Evolutionary conservation across 2,888 invertebrate species (phyloP), one percentile per base, ranked within the genome.

Genomic region (Prosapia bicincta): DNA sequence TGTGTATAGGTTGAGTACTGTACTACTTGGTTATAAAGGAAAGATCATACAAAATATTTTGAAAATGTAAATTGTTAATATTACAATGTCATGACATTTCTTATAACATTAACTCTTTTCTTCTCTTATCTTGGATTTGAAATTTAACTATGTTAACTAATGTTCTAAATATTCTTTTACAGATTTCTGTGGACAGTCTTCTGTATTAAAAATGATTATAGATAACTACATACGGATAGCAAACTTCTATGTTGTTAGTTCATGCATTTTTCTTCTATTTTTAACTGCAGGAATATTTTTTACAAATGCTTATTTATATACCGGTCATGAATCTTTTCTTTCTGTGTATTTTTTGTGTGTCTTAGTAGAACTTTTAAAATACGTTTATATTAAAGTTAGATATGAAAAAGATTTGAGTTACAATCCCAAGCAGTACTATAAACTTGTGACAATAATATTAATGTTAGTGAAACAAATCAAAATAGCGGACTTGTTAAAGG

Each of bases 301-400:
- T 81, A 89, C 86, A 79, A 88, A 88, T 26, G 85, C 88, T 72
- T 84, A 91, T 10, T 90, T 90, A 81, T 87, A 88, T 54, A 86
- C 91, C 26, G 91, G 90, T 75, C 88, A 88, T 79, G 89, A 84
- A 78, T 84, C 84, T 76, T 86, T 85, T 71, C 81, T 85, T 23
- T 84, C 84, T 23, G 82, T 86, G 23, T 79, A 86, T 54, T 78
- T 84, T 32, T 81, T 85, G 25, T 78, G 87, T 66, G 82, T 84
- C 15, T 82, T 84, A 26, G 87, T 88, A 0, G 91, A 91, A 82
- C 82, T 89, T 5, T 80, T 89, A 6, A 91, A 91, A 83, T 83
- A 84, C 20, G 79, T 82, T 30, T 83, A 85, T 71, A 83, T 83
- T 6, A 78, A 81, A 66, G 78, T 83, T 10, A 82, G 83, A 67